Percentiles rank a stretch among this genome's conserved stretches.
These are phyloP conservation scores for Apogon talboti DNA, from an alignment of 2,797 vertebrate genomes.

Conservation along the genomic window DNA sequence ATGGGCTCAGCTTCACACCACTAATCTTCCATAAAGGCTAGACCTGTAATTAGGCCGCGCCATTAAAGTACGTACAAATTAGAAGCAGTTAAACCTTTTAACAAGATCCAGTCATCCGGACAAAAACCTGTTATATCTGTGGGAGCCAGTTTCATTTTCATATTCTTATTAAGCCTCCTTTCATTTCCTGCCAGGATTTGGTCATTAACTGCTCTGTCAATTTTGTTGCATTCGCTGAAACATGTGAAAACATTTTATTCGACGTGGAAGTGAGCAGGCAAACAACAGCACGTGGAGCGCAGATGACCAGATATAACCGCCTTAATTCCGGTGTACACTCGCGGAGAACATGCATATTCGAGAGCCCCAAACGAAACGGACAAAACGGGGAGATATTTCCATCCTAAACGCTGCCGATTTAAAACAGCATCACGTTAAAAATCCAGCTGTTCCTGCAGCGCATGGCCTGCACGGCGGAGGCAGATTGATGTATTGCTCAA, in stretches of 20 bases:
- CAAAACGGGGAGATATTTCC: neutral
- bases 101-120: constrained; percentile 65
- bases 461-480: constrained; percentile 36
- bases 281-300: no score
- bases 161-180: constrained; percentile 43
- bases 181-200: constrained; percentile 56
- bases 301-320: no score
- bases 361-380: neutral
- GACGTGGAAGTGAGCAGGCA: no score
- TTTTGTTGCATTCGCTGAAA: constrained; percentile 38
- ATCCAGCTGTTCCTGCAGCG: constrained; percentile 1
- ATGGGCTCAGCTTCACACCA: constrained; percentile 66
- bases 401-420: constrained; percentile 30
- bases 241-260: constrained; percentile 54
- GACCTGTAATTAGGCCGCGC: constrained; percentile 77
- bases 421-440: constrained; percentile 14
- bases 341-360: neutral
- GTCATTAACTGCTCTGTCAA: constrained; percentile 62
- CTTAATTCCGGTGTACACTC: no score
- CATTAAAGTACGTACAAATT: constrained; percentile 79
- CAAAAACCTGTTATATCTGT: constrained; percentile 68
- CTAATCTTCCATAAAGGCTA: constrained; percentile 73
- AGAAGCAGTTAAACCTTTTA: constrained; percentile 82
- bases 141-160: constrained; percentile 51
- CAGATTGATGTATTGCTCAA: constrained; percentile 62